phyloP scores from a whole-genome alignment of 2,888 invertebrate genomes.

The Marasmarcha lunaedactyla region DNA sequence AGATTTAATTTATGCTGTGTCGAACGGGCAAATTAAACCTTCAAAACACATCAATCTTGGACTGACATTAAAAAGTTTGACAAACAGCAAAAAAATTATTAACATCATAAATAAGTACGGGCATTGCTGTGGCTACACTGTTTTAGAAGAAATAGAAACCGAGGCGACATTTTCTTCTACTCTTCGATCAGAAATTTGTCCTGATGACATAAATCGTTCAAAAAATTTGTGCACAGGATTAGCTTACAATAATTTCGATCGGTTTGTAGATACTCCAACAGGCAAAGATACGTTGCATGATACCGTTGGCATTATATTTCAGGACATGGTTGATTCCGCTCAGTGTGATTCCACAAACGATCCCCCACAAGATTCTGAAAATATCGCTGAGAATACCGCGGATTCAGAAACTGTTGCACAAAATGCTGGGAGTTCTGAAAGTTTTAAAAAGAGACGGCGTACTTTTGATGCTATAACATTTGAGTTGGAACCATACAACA shows the following conservation, averaged over 20 bases:
- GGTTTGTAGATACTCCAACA: conserved; percentile 18
- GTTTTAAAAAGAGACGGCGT: conserved; percentile 10
- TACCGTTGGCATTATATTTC: conserved; percentile 3
- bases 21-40: too few species aligned
- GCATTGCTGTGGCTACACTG: too few species aligned
- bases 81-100: too few species aligned
- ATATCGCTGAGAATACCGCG: too few species aligned
- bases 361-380: too few species aligned
- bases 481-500: conserved; percentile 7
- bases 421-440: not conserved
- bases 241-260: conserved; percentile 23
- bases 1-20: too few species aligned
- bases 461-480: conserved; percentile 6
- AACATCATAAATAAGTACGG: too few species aligned
- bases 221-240: conserved; percentile 18
- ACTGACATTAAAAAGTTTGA: too few species aligned
- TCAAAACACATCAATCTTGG: too few species aligned
- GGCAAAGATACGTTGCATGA: conserved; percentile 4
- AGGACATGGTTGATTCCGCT: not conserved
- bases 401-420: too few species aligned
- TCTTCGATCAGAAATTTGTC: conserved; percentile 16
- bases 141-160: conserved; percentile 31
- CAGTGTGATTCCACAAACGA: too few species aligned
- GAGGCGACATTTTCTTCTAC: conserved; percentile 19
- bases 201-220: conserved; percentile 15